Evolutionary conservation across 2,113 vertebrate genomes (phyloP), one percentile per base, ranked within the genome.

Genomic region (Misgurnus mizolepis): DNA sequence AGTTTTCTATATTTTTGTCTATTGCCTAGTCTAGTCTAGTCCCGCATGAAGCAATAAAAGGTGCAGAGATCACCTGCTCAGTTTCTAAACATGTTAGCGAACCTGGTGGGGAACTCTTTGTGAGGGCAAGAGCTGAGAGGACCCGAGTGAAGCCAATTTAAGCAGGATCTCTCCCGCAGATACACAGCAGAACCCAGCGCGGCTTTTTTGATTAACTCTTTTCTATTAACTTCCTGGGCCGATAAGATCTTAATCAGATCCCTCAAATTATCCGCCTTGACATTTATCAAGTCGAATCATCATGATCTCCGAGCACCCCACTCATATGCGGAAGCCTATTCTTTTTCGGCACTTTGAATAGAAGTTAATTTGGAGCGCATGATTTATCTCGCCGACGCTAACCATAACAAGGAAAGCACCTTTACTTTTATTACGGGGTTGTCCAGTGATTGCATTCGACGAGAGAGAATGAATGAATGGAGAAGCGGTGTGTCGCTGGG

Each of bases 381-480:
- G 93, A 95, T 95, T 96, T 93, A 95, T 96, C 93, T 94, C 86
- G 91, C 91, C 87, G 91, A 91, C 94, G 66, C 82, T 93, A 92
- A 92, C 90, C 88, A 91, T 90, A 75, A 92, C 80, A 89, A 91
- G 92, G 91, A 91, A 87, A 91, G 89, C 93, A 94, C 94, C 93
- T 96, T 95, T 89, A 86, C 90, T 88, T 89, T 95, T 96, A 95
- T 95, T 91, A 93, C 93, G 40, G 92, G 89, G 89, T 89, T 95
- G 95, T 95, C 95, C 93, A 82, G 94, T 97, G 96, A 98, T 96
- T 97, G 94, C 95, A 92, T 95, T 94, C 94, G 86, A 90, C 85
- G 85, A 95, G 96, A 94, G 95, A 94, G 91, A 88, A 88, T 93
- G 91, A 88, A 88, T 93, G 91, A 96, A 96, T 93, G 91, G 93